Evolutionary conservation across 2,888 invertebrate genomes (phyloP), one percentile per base, ranked within the genome.

Genomic region (Xestia c-nigrum): DNA sequence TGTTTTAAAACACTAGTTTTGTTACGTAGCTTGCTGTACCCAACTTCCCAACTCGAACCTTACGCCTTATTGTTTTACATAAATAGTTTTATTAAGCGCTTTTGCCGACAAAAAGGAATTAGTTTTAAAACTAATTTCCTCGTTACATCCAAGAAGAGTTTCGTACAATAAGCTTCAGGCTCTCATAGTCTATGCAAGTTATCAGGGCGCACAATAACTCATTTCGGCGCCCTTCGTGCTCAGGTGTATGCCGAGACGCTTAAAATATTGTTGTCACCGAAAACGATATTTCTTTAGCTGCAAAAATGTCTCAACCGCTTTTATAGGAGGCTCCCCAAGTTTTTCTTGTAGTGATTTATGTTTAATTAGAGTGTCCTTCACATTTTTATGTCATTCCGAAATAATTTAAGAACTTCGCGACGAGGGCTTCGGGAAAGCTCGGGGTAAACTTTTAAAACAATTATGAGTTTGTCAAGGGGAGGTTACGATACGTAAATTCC

Each of bases 301-400:
- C 91, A 93, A 94, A 94, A 94, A 94, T 92, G 91, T 92, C 92
- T 92, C 90, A 91, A 90, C 92, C 91, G 90, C 92, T 93, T 92
- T 93, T 89, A 90, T 89, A 90, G 86, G 88, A 90, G 88, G 91
- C 89, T 90, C 87, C 88, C 88, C 83, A 87, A 93, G 91, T 93
- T 94, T 94, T 93, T 92, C 92, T 88, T 92, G 90, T 89, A 91
- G 91, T 94, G 94, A 95, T 95, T 95, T 95, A 95, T 95, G 94
- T 94, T 94, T 94, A 95, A 94, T 95, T 95, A 95, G 90, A 93
- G 90, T 91, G 91, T 92, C 92, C 89, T 91, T 92, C 91, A 92
- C 91, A 92, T 94, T 94, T 94, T 93, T 92, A 90, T 92, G 90
- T 89, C 88, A 90, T 92, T 91, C 87, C 85, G 82, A 90, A 92